Evolutionary conservation across 2,888 invertebrate species (phyloP).

Genomic region (Campoplex nolae): DNA sequence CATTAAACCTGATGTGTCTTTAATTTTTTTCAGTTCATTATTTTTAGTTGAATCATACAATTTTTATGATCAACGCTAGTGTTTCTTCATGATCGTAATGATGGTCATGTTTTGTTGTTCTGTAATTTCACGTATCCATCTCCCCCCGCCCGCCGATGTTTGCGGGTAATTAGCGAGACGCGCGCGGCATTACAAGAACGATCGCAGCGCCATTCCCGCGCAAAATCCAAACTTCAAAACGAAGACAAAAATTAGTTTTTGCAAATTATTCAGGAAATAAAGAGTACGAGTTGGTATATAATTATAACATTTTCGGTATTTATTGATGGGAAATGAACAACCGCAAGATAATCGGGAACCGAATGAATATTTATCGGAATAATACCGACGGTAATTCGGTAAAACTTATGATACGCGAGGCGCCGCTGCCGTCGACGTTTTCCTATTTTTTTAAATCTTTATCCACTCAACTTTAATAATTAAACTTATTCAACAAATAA

Average conservation of each 20-base stretch:
- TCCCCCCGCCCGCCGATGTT: not conserved
- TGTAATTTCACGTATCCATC: slow-evolving; percentile 13
- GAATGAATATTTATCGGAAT: slow-evolving; percentile 51
- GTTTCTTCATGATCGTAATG: not conserved
- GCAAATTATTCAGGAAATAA: not conserved
- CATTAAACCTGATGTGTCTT: not conserved
- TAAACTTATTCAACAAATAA: slow-evolving; percentile 65
- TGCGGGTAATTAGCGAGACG: not conserved
- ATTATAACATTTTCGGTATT: slow-evolving; percentile 64
- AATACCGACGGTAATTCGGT: slow-evolving; percentile 41
- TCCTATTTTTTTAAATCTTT: slow-evolving; percentile 13
- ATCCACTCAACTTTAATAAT: slow-evolving; percentile 32
- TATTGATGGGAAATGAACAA: slow-evolving; percentile 65
- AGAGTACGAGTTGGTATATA: not conserved
- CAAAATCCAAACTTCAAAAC: not conserved
- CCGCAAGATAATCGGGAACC: slow-evolving; percentile 56
- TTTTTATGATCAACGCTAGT: not conserved
- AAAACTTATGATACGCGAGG: slow-evolving; percentile 36
- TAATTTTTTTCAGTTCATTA: not conserved
- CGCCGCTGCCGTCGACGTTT: slow-evolving; percentile 15
- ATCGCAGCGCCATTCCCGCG: slow-evolving; percentile 1
- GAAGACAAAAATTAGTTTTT: not conserved
- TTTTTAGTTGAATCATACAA: not conserved
- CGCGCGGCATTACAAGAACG: not conserved
- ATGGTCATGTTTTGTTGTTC: slow-evolving; percentile 14